Conservation (phyloP, 2,888 invertebrate genomes). For the Trissolcus japonicus region DNA sequence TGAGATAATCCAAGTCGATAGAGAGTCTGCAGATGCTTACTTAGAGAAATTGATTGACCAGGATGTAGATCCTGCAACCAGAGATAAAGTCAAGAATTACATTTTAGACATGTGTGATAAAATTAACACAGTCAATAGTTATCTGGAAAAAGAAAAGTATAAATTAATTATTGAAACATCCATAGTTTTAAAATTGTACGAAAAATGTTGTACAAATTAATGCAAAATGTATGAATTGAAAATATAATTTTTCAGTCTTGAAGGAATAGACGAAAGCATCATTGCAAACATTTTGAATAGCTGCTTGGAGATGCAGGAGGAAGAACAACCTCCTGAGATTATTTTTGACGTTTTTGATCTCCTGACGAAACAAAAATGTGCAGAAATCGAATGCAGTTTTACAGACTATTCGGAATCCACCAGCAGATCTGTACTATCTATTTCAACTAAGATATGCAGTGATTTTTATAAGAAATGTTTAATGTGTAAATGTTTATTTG, state of each 20-base stretch:
- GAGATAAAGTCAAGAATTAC: constrained; percentile 78
- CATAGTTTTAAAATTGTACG: background rate
- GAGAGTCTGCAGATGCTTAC: constrained; percentile 81
- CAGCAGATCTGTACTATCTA: background rate
- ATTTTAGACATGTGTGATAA: constrained; percentile 68
- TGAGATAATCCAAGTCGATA: constrained; percentile 81
- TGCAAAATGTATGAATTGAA: no score
- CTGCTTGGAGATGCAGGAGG: background rate
- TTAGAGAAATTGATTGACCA: constrained; percentile 81
- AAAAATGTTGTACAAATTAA: no score
- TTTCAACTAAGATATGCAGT: no score
- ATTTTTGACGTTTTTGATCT: constrained; percentile 1
- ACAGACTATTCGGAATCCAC: background rate
- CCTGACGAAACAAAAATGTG: background rate
- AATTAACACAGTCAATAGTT: constrained; percentile 64
- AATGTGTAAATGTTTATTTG: background rate
- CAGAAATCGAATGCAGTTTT: background rate
- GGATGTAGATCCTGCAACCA: constrained; percentile 79
- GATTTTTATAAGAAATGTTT: background rate
- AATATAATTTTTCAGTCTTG: background rate
- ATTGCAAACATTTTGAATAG: background rate
- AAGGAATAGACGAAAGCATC: background rate
- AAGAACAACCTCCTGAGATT: background rate
- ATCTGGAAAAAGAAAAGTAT: constrained; percentile 60
- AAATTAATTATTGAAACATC: background rate